Evolutionary conservation across 2,797 vertebrate species (phyloP), one percentile per base, ranked within the genome.

Genomic region (Propithecus deckenii): DNA sequence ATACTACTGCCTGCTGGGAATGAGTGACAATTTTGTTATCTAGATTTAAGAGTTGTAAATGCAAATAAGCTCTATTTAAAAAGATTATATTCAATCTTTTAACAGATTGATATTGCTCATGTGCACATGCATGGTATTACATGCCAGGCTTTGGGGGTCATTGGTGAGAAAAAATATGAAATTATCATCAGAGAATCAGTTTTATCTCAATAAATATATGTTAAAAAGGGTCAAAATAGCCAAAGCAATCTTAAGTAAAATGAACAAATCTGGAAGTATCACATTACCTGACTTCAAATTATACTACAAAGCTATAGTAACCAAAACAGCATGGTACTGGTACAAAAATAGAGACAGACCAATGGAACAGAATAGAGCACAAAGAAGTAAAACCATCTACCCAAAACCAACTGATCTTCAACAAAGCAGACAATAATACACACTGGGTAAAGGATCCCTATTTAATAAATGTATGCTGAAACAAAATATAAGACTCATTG

Each of bases 81-180:
- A 86, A 76, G 6, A 88, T 67, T 30, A 30, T 20, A 61, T 41
- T 85, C 8, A 76, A 1, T 78, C 15, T 25, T 83, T 93, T 67
- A 93, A 52, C 12, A 65, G 59, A 79, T 41, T 7, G 2, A 8
- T 59, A 71, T 57, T 55, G 2, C 25, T 93, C 20, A 41, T 43
- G 52, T 14, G 20, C 2, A n/a, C 7, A n/a, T 7, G 20, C 22
- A 35, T 41, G 13, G 0, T 55, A 30, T 83, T 43, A 0, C 4
- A n/a, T 22, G 4, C 22, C 46, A 65, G 20, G 7, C n/a, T 65
- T 12, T 72, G 17, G 32, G 50, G 4, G 18, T 52, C 17, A 32
- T 50, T 25, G 15, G 6, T 38, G 13, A 78, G 38, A 55, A 61
- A 88, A 32, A 65, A 65, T 48, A 71, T 7, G 38, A 15, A 11